These are phyloP conservation scores for Holotrichia oblita DNA, from an alignment of 1,140 invertebrate genomes.

Conservation along the genomic window DNA sequence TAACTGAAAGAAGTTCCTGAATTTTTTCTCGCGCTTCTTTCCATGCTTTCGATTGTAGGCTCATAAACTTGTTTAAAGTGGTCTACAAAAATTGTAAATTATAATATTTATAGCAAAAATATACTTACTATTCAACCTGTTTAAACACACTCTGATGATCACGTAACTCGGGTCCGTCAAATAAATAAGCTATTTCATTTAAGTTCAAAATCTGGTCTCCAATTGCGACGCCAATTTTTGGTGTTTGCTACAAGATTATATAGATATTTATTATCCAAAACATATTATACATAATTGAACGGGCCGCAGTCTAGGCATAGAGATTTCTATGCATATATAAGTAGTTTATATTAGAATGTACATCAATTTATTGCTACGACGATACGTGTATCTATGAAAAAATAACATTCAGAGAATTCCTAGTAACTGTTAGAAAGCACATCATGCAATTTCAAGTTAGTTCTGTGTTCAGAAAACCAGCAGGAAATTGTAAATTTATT, in stretches of 20 bases:
- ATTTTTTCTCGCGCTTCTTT: conserved; percentile 81
- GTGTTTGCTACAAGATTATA: conserved; percentile 66
- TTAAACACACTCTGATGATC: conserved; percentile 84
- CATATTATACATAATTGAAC: too few species aligned
- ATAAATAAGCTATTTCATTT: conserved; percentile 80
- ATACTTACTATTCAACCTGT: conserved; percentile 64
- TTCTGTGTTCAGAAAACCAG: too few species aligned
- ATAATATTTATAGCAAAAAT: conserved; percentile 28
- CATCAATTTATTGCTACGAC: too few species aligned
- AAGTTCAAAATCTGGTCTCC: conserved; percentile 92
- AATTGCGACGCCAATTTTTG: conserved; percentile 94
- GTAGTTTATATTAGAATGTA: too few species aligned
- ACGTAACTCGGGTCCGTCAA: conserved; percentile 79
- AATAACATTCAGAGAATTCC: too few species aligned
- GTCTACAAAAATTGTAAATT: conserved; percentile 62
- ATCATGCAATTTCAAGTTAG: too few species aligned
- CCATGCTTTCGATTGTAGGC: conserved; percentile 82
- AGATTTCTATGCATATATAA: too few species aligned
- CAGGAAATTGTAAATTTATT: too few species aligned
- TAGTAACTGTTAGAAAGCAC: too few species aligned
- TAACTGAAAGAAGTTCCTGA: conserved; percentile 75
- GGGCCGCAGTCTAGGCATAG: too few species aligned
- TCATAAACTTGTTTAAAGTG: conserved; percentile 92
- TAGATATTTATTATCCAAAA: too few species aligned
- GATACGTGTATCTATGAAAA: too few species aligned